Conservation (phyloP, 2,113 vertebrate genomes). For the Odocoileus virginianus region DNA sequence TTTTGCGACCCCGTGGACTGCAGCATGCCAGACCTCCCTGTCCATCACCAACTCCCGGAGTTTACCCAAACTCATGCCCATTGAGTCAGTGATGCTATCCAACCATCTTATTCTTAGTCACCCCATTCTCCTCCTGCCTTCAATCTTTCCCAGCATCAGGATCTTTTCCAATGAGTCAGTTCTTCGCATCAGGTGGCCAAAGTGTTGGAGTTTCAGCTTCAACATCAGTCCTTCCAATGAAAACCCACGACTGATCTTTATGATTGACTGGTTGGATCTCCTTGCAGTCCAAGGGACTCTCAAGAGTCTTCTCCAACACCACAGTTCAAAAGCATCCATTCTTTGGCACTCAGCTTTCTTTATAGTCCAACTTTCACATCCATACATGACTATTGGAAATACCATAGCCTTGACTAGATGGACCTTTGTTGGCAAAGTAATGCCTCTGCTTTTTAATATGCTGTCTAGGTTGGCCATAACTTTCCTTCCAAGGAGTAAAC, state of each 20-base stretch:
- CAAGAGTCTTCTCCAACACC: background rate
- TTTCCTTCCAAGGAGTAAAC: background rate
- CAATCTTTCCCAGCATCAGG: background rate
- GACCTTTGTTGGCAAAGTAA: background rate
- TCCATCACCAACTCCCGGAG: background rate
- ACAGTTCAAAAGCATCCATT: background rate
- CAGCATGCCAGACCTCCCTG: rapidly evolving
- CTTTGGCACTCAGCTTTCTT: background rate
- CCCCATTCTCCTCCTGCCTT: background rate
- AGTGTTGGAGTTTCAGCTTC: background rate
- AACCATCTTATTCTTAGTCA: background rate
- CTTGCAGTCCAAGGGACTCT: background rate
- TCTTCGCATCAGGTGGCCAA: background rate
- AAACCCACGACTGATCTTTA: background rate
- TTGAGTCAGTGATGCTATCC: background rate
- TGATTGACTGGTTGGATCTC: background rate
- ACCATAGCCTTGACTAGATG: background rate
- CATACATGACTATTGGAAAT: background rate
- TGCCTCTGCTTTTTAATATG: background rate
- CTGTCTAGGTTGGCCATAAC: background rate
- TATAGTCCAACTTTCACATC: background rate
- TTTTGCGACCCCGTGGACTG: background rate
- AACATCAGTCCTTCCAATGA: background rate
- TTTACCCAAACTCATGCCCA: background rate
- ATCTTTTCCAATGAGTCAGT: background rate